Base-by-base conservation (phyloP, 2,113 vertebrate species). In the Oophaga pumilio region DNA sequence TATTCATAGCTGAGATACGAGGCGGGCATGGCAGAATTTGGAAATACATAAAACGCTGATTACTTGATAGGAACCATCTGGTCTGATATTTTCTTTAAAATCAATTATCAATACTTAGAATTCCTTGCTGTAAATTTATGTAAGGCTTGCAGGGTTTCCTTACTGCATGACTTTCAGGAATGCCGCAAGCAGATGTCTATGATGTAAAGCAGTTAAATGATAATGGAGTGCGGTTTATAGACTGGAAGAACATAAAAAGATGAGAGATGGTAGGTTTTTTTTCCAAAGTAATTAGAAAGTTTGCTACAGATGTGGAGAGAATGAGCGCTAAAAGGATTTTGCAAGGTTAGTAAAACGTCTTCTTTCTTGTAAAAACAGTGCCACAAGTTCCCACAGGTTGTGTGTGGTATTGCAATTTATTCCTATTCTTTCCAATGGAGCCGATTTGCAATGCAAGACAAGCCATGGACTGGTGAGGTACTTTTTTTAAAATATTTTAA, bases 1-100 rank as follows among this genome's bases (percentile, higher is more conserved):
- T 43, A 43, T 43, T 43, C 33, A 43, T 43, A 43, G 33, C 33
- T 43, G 33, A 43, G 33, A 43, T 43, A 5, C 33, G 33, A 43
- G 28, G 14, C 4, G 22, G 43, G 24, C n/a, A 59, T 1, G 17
- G 60, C 13, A 83, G 11, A 53, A 9, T 82, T 68, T 43, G 59
- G 10, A 66, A 82, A 52, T 18, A 33, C 69, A 43, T 12, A 26
- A 69, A 9, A 53, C 10, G 9, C 24, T 18, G 22, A 66, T 82
- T 82, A 49, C 59, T 68, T 68, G n/a, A 82, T 82, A 43, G 43
- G 5, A 24, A 82, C 60, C 80, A 82, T 68, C 33, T 82, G 80
- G 43, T 1, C 33, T 43, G 18, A 22, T n/a, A 14, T 7, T 82
- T 66, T n/a, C 26, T 33, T 20, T n/a, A 8, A 82, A 82, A 82